phyloP scores from a whole-genome alignment of 1,140 invertebrate genomes.

The Aphelenchoides fujianensis region DNA sequence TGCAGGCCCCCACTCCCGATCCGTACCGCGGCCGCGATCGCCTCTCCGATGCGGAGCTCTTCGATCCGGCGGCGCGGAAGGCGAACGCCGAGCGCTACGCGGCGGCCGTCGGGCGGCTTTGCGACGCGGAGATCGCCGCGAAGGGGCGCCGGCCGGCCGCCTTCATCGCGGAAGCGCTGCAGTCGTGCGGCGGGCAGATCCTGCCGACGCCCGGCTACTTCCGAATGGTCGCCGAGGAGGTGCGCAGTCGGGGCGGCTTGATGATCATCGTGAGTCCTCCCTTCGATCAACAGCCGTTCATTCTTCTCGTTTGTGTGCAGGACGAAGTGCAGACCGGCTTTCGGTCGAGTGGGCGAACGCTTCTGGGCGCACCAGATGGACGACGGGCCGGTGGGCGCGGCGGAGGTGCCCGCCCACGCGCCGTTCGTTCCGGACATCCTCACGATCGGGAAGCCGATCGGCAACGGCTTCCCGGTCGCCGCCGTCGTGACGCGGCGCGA shows the following conservation, averaged over 20 bases:
- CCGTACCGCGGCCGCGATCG: slow-evolving; percentile 84
- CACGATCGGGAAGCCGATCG: slow-evolving; percentile 94
- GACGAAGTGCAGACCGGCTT: slow-evolving; percentile 98
- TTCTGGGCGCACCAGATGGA: slow-evolving; percentile 96
- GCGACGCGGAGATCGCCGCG: slow-evolving; percentile 67
- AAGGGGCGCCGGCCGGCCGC: slow-evolving; percentile 72
- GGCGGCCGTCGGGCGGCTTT: slow-evolving; percentile 76
- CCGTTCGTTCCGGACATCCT: slow-evolving; percentile 91
- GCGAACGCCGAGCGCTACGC: slow-evolving; percentile 80
- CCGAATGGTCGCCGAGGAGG: slow-evolving; percentile 75
- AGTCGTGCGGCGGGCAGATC: slow-evolving; percentile 95
- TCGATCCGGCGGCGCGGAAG: slow-evolving; percentile 62
- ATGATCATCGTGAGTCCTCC: no score
- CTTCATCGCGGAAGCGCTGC: slow-evolving; percentile 89
- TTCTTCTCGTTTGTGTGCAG: no score
- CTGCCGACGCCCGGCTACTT: slow-evolving; percentile 85
- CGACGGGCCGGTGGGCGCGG: no score
- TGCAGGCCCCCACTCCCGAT: slow-evolving; percentile 86
- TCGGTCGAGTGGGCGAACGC: slow-evolving; percentile 85
- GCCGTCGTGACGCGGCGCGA: slow-evolving; percentile 89
- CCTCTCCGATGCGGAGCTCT: slow-evolving; percentile 68
- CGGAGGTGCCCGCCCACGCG: slow-evolving; percentile 48
- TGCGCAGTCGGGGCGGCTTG: slow-evolving; percentile 80
- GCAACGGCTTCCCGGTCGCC: slow-evolving; percentile 85
- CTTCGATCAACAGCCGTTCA: no score